Base-by-base conservation (phyloP, 2,888 invertebrate genomes). In the Eristalinus sepulchralis region DNA sequence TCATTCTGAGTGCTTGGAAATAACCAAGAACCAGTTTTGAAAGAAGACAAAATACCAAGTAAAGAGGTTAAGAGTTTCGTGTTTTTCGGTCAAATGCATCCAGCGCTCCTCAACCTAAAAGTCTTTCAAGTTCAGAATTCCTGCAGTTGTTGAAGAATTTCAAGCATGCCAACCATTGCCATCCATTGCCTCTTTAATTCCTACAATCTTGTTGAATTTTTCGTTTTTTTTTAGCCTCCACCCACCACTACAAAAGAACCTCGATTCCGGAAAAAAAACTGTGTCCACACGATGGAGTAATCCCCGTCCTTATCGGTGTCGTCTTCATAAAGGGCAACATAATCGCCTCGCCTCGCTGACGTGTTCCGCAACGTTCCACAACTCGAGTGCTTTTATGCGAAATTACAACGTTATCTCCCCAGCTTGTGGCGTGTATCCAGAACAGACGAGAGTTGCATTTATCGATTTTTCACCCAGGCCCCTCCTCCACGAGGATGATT, bases 391-490 rank as follows among this genome's bases (percentile, higher is more conserved):
- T 47, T 17, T 20, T 17, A 47, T 47, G 47, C 17, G 47, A 47
- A 27, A 47, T 39, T 39, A 13, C 39, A 39, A 39, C 13, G 13
- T 47, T 34, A 47, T 47, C 39, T 17, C 17, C 17, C 8, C 27
- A 27, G n/a, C 47, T 17, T 17, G 39, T n/a, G 4, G 39, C 27
- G 27, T 27, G 2, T 27, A 27, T 27, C 27, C 27, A 27, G 27
- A 27, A 27, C 27, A 27, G 27, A 27, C 27, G 2, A 17, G 17
- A 47, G 47, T 47, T 59, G 17, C 53, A 36, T 63, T 9, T 77
- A 82, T 82, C 77, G 82, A 82, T 82, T 82, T 77, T 71, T 53
- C 77, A 47, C 77, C 53, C 36, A 70, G n/a, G n/a, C n/a, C n/a
- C n/a, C 64, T 60, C 24, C 36, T 68, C 47, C 47, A 47, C 47